These are phyloP conservation scores for Creontiades dilutus DNA, from an alignment of 2,888 invertebrate species.

Conservation along the genomic window DNA sequence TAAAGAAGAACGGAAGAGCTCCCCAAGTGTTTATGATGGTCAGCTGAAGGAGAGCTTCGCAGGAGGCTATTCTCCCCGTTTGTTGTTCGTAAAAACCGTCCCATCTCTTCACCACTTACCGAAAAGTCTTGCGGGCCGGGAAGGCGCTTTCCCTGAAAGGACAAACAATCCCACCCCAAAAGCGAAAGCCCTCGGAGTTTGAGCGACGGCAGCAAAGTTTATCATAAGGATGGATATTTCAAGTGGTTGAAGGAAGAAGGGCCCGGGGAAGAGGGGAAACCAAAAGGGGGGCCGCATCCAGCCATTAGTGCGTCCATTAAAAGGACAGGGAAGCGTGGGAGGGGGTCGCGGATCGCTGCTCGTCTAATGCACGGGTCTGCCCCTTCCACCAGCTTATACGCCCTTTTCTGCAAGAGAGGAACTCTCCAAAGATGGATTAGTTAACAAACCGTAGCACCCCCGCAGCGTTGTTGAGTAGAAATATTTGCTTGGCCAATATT, in stretches of 20 bases:
- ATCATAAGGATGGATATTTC: conserved; percentile 60
- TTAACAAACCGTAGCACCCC: conserved; percentile 60
- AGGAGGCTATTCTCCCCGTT: conserved; percentile 50
- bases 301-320: conserved; percentile 71
- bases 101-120: not conserved
- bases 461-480: not conserved
- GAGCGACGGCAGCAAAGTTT: conserved; percentile 48
- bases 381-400: conserved; percentile 2
- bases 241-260: conserved; percentile 17
- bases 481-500: conserved; percentile 62
- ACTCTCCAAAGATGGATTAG: conserved; percentile 64
- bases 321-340: conserved; percentile 32
- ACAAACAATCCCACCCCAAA: conserved; percentile 33
- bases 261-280: not conserved
- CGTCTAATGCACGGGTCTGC: conserved; percentile 60
- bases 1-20: conserved; percentile 47
- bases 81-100: conserved; percentile 64
- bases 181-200: not conserved
- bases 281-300: conserved; percentile 3
- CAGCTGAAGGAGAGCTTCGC: conserved; percentile 57
- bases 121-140: conserved; percentile 22
- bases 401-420: not conserved
- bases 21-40: conserved; percentile 67
- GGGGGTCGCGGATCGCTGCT: conserved; percentile 68
- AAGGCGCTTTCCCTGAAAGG: not conserved